Conservation (phyloP, 1,140 invertebrate species). For the Drosophila willistoni region DNA sequence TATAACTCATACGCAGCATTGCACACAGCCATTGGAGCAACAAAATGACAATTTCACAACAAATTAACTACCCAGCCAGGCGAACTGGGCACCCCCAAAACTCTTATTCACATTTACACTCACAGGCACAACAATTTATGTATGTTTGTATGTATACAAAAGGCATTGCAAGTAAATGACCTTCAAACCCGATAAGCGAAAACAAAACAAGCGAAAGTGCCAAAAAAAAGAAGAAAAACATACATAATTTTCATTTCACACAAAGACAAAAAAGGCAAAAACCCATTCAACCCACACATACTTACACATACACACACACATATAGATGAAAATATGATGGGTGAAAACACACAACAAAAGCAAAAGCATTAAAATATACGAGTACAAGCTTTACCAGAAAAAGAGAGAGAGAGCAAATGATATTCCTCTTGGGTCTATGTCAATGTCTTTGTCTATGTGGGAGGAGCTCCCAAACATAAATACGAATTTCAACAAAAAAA, state of each 20-base stretch:
- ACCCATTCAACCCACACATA: constrained; percentile 17
- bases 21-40: constrained; percentile 75
- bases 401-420: constrained; percentile 49
- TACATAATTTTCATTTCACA: constrained; percentile 72
- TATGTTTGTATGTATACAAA: constrained; percentile 17
- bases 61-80: constrained; percentile 75
- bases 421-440: constrained; percentile 54
- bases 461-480: constrained; percentile 61
- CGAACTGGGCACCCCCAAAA: constrained; percentile 27
- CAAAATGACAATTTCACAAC: constrained; percentile 80
- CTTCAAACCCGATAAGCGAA: constrained; percentile 81
- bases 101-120: constrained; percentile 17
- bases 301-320: constrained; percentile 14
- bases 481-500: constrained; percentile 76
- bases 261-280: constrained; percentile 46
- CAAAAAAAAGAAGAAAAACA: constrained; percentile 54
- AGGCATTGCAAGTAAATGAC: constrained; percentile 76
- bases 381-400: constrained; percentile 17
- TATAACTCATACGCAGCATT: constrained; percentile 80
- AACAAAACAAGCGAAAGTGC: constrained; percentile 81
- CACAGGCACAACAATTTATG: constrained; percentile 1
- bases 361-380: constrained; percentile 74
- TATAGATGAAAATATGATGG: constrained; percentile 70
- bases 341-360: constrained; percentile 45
- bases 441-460: constrained; percentile 53